A percentile compares a stretch with the other conserved stretches of the same genome.
These are phyloP conservation scores for Drosophila trichaetosa DNA, from an alignment of 2,888 invertebrate genomes.

Conservation along the genomic window DNA sequence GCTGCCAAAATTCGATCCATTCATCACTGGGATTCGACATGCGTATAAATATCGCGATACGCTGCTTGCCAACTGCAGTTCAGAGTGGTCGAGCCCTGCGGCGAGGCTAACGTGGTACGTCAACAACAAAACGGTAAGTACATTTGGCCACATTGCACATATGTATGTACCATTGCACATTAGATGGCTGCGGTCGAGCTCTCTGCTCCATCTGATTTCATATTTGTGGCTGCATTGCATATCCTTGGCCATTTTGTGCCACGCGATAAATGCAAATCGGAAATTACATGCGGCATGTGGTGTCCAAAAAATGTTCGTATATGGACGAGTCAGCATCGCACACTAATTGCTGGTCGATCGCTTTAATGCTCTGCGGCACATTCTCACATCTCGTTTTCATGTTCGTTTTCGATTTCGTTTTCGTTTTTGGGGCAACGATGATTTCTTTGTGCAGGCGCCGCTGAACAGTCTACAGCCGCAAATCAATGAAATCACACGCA, in stretches of 20 bases:
- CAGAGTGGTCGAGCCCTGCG: slow-evolving; percentile 84
- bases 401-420: not conserved
- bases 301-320: slow-evolving; percentile 2
- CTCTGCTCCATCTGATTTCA: slow-evolving; percentile 38
- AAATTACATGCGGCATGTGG: slow-evolving; percentile 43
- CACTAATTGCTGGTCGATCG: slow-evolving; percentile 18
- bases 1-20: slow-evolving; percentile 84
- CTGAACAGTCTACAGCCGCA: slow-evolving; percentile 82
- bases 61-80: slow-evolving; percentile 84
- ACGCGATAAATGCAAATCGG: slow-evolving; percentile 38
- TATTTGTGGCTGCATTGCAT: slow-evolving; percentile 32
- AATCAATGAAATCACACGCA: slow-evolving; percentile 84
- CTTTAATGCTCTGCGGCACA: slow-evolving; percentile 4
- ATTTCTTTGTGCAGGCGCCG: slow-evolving; percentile 75
- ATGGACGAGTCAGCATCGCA: not conserved
- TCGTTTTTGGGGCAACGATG: slow-evolving; percentile 7
- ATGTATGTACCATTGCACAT: slow-evolving; percentile 27
- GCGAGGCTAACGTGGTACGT: slow-evolving; percentile 84
- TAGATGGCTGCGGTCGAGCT: slow-evolving; percentile 12
- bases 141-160: slow-evolving; percentile 27
- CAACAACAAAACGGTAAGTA: slow-evolving; percentile 85
- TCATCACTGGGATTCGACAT: slow-evolving; percentile 82
- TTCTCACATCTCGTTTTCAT: not conserved
- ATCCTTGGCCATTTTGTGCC: slow-evolving; percentile 31
- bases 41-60: slow-evolving; percentile 84